Percentiles rank a stretch among this genome's conserved stretches.
Conservation (phyloP, 2,113 vertebrate species). For the Ranitomeya variabilis region DNA sequence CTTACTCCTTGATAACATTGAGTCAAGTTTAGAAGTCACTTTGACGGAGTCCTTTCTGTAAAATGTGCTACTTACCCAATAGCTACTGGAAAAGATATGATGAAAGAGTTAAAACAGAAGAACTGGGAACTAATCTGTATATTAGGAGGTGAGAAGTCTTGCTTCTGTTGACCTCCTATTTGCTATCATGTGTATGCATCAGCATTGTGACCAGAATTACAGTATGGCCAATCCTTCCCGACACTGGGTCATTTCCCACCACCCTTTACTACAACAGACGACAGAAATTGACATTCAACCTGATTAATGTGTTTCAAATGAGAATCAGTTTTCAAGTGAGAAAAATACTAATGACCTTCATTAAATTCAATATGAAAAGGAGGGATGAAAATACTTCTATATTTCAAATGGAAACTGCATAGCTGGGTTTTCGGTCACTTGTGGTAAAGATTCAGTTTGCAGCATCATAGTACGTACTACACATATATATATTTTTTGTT, state of each 20-base stretch:
- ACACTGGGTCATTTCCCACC: neutral
- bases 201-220: neutral
- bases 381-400: too few species aligned
- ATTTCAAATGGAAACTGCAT: too few species aligned
- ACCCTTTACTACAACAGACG: neutral
- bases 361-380: neutral
- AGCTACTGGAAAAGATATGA: neutral
- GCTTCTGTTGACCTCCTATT: neutral
- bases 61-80: slow-evolving; percentile 40
- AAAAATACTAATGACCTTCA: neutral
- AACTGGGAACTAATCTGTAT: neutral
- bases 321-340: neutral
- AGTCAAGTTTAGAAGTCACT: slow-evolving; percentile 51
- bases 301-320: neutral
- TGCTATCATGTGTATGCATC: neutral
- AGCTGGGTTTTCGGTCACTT: too few species aligned
- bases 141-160: neutral
- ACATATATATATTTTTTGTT: too few species aligned
- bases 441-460: too few species aligned
- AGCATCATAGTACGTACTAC: too few species aligned
- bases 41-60: slow-evolving; percentile 52
- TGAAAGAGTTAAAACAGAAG: neutral
- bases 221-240: neutral
- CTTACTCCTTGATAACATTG: slow-evolving; percentile 53
- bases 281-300: neutral